Base-by-base conservation (phyloP, 2,888 invertebrate species). In the Plebejus melissa region DNA sequence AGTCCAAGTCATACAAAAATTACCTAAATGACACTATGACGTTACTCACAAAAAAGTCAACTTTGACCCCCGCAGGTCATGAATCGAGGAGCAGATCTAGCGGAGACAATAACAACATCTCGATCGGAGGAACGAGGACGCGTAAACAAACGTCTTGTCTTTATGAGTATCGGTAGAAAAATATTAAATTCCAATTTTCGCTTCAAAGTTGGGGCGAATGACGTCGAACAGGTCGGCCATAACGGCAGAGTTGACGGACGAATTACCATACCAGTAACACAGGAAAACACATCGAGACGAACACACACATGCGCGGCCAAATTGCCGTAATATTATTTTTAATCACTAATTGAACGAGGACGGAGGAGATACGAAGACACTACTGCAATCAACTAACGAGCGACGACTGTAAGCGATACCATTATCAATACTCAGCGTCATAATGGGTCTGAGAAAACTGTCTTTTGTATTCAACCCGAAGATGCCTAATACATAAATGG, bases 181-280 rank as follows among this genome's bases (percentile, higher is more conserved):
- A 70, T 70, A 57, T 75, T 36, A 81, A 83, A 80, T 79, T 80
- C 79, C 76, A 58, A 65, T 74, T 46, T 46, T 60, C 32, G 54
- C 72, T 60, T 69, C 69, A 60, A 54, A 75, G 72, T 75, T 36
- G 65, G 76, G 79, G 78, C n/a, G 77, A 78, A 79, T 82, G 81
- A 77, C 76, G 76, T 76, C 76, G 58, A 75, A 70, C 75, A 60
- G 70, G 74, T 76, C 78, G 78, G 80, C 79, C 80, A 79, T 82
- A 74, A 69, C 81, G 81, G 81, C 80, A 78, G 76, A 82, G 78
- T 77, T 77, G 77, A 75, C 77, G 72, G 77, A 80, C 77, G 65
- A 65, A 82, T 82, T 83, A 81, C 74, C 81, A 82, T 82, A 84
- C 84, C 77, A 80, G 84, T 83, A 83, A 76, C 75, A 78, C 81